Evolutionary conservation across 2,797 vertebrate species (phyloP), one percentile per base, ranked within the genome.

Genomic region (Orientallactaga sibirica): DNA sequence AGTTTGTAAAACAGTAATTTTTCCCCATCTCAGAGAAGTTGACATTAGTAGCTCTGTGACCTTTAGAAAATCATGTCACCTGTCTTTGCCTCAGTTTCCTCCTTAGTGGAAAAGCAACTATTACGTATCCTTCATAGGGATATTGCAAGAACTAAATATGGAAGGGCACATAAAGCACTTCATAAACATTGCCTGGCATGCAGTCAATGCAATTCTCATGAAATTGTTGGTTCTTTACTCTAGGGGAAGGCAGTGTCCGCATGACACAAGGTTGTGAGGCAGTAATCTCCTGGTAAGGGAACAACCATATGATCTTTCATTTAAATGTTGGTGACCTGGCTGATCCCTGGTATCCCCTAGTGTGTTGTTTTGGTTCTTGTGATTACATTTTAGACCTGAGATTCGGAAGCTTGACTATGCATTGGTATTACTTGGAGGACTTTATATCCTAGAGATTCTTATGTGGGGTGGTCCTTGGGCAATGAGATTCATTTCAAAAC

Each of bases 401-500:
- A 25, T 88, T 88, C 58, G 89, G 66, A 93, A 67, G 3, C 7
- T 91, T 86, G 24, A 27, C 12, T 74, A 22, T 12, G 67, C 43
- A 29, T 75, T 75, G 52, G 27, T 73, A 84, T 92, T 80, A 81
- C 58, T 64, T 37, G 15, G 29, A n/a, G 41, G 20, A 18, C 83
- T 91, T 81, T 37, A 92, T 52, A 27, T 10, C 19, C 55, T 64
- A 70, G 58, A 90, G 24, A 71, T 73, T 88, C 15, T 93, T 94
- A 12, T 86, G 37, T 91, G 22, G 62, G 10, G 8, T 90, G 33
- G 25, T 4, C 24, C 58, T 71, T 64, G 19, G 73, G 14, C 52
- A 86, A 78, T 85, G 55, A 58, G 5, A 87, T n/a, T 82, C 55
- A 16, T 95, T 94, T 90, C 48, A 48, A 76, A 88, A 22, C 29